Evolutionary conservation across 92 coral and sea anemone genomes (phyloP).

Genomic region (Palythoa heliodiscus): DNA sequence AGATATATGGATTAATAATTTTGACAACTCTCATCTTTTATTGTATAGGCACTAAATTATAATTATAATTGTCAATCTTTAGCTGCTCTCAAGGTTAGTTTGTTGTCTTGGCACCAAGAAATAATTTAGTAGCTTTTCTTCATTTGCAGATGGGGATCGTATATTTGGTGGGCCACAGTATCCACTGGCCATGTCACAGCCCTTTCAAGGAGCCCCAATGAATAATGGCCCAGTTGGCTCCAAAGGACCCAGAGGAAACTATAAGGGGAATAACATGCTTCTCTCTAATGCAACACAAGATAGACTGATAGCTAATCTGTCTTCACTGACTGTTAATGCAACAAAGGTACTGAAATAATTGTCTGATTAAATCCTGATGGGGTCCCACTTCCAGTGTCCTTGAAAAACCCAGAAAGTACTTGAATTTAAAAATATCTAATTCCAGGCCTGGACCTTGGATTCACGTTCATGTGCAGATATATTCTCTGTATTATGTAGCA

Average conservation of each 20-base stretch:
- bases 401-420: background rate
- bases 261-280: constrained; percentile 57
- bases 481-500: no score
- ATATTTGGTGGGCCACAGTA: constrained; percentile 40
- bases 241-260: constrained; percentile 64
- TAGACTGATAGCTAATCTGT: constrained; percentile 64
- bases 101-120: no score
- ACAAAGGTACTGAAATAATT: constrained; percentile 56
- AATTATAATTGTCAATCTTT: no score
- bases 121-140: background rate
- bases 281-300: constrained; percentile 59
- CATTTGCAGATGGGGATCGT: constrained; percentile 20
- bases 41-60: no score
- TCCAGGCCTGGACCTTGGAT: no score
- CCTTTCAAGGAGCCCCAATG: constrained; percentile 44
- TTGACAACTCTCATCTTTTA: no score
- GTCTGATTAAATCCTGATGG: background rate
- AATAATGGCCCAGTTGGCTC: constrained; percentile 76
- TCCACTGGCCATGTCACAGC: constrained; percentile 43
- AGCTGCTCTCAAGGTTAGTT: no score
- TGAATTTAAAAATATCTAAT: background rate
- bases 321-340: constrained; percentile 69
- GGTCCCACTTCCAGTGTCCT: background rate
- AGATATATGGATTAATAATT: no score
- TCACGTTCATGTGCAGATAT: no score